A percentile compares a stretch with the other conserved stretches of the same genome.
phyloP scores from a whole-genome alignment of 2,113 vertebrate species.

The Lophochroa leadbeateri region DNA sequence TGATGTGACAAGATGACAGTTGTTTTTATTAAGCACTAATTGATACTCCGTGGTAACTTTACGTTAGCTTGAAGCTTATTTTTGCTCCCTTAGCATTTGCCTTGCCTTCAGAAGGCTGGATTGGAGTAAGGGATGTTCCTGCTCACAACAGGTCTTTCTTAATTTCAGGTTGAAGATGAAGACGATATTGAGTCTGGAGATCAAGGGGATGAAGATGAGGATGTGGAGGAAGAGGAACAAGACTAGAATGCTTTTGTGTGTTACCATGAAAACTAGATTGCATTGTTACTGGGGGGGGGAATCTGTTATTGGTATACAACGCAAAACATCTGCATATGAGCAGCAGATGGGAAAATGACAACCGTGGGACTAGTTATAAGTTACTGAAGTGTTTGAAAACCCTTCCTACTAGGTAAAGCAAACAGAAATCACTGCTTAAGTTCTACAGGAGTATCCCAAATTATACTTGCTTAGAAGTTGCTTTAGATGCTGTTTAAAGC shows the following conservation, averaged over 20 bases:
- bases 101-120: not conserved
- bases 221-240: conserved; percentile 68
- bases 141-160: not conserved
- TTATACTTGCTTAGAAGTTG: conserved; percentile 51
- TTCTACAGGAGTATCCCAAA: conserved; percentile 49
- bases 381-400: conserved; percentile 57
- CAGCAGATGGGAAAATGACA: conserved; percentile 31
- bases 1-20: not conserved
- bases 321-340: conserved; percentile 38
- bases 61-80: not conserved
- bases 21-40: not conserved
- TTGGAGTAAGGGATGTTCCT: not conserved
- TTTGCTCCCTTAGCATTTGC: not conserved
- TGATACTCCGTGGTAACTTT: not conserved
- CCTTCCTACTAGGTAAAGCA: conserved; percentile 41
- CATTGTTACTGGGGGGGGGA: not conserved
- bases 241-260: conserved; percentile 16
- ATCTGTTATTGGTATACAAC: conserved; percentile 23
- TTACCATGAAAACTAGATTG: not conserved
- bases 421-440: conserved; percentile 31
- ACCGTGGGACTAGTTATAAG: conserved; percentile 37
- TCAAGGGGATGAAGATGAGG: conserved; percentile 78
- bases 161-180: conserved; percentile 79
- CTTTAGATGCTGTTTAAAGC: conserved; percentile 50
- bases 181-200: conserved; percentile 79